Evolutionary conservation across 2,113 vertebrate species (phyloP), one percentile per base, ranked within the genome.

Genomic region (Hippocampus zosterae): DNA sequence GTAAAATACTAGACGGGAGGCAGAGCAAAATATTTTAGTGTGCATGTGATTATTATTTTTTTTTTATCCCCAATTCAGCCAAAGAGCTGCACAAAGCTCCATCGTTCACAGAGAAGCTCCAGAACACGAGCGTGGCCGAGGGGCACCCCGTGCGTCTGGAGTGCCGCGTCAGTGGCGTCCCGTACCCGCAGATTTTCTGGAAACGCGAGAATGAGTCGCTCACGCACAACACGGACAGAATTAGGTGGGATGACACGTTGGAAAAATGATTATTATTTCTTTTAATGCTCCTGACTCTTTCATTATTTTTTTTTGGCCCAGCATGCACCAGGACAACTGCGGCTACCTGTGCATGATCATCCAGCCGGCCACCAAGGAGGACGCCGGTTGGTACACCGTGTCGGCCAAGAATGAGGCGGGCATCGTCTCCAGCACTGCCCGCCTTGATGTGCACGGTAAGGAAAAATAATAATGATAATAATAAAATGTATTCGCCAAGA

Each of bases 331-430:
- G 92, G 96, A 99, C 85, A 96, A 93, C 87, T 92, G 94, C 0
- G 97, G 97, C 79, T 98, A 98, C 90, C 91, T 98, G 75, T 99
- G 97, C 84, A 95, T 98, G 94, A 95, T 98, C 80, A 96, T 99
- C 88, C 97, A 98, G 89, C 96, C 96, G 23, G 92, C 96, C 77
- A 89, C 93, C 50, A 98, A 98, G 73, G 97, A 98, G 62, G 97
- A 98, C 3, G 96, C 96, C 0, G 97, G 96, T 21, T 98, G 97
- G 97, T 99, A 98, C 65, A 99, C 97, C 0, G 95, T 98, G 48
- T 98, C 97, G 0, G 97, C 97, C 75, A 99, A 98, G 91, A 99
- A 98, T 0, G 97, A 98, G 15, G 97, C 97, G 0, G 97, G 97
- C 62, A 98, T 99, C 37, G 93, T 98, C 23, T 99, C 97, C 61